Evolutionary conservation across 2,797 vertebrate species (phyloP).

Genomic region (Tauraco hartlaubi): DNA sequence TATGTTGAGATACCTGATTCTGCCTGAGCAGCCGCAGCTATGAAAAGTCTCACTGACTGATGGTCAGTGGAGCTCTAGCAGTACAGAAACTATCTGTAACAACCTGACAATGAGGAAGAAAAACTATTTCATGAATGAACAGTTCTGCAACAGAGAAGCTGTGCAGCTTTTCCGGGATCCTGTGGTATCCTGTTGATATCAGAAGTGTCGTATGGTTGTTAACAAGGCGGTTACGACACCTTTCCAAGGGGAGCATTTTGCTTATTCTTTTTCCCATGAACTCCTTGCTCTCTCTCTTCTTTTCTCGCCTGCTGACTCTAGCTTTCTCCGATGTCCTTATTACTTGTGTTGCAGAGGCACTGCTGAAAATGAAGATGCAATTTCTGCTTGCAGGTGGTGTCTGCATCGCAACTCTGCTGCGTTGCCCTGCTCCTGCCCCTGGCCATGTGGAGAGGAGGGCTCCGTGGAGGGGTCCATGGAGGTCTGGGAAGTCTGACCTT

Average conservation of each 20-base stretch:
- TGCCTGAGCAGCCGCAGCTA: neutral
- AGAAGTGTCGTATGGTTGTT: neutral
- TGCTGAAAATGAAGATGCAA: neutral
- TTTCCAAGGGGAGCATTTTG: slow-evolving; percentile 13
- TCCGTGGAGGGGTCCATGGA: neutral
- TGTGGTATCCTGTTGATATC: neutral
- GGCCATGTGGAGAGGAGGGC: rapidly evolving
- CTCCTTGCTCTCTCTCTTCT: neutral
- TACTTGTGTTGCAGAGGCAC: neutral
- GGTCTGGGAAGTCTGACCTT: neutral
- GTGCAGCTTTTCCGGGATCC: neutral
- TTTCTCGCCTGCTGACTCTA: neutral
- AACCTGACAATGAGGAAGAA: neutral
- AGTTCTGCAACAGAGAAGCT: neutral
- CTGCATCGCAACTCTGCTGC: neutral
- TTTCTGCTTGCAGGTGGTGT: neutral
- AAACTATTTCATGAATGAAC: neutral
- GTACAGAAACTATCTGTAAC: neutral
- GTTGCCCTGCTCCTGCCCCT: neutral
- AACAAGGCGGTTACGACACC: neutral
- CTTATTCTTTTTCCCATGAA: neutral
- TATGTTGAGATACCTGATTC: neutral
- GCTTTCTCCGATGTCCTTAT: neutral
- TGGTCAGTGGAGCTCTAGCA: neutral
- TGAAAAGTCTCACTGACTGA: neutral